phyloP scores from a whole-genome alignment of 2,888 invertebrate genomes.

The Odontomyia ornata region DNA sequence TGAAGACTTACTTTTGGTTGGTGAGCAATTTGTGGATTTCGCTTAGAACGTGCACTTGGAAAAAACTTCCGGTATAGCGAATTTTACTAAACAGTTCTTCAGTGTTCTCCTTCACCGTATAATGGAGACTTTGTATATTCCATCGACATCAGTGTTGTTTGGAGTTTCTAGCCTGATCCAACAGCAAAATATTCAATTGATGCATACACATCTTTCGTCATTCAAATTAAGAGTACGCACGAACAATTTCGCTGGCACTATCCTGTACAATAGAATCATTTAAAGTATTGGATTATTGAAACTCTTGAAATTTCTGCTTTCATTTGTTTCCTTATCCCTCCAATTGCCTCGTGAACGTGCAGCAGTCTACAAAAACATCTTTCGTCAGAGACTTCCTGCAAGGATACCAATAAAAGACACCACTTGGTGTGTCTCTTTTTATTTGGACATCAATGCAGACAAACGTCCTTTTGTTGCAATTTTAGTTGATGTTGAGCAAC shows the following conservation, averaged over 20 bases:
- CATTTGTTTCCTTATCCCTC: not conserved
- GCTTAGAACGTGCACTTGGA: not conserved
- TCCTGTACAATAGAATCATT: slow-evolving; percentile 31
- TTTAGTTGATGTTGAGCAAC: not conserved
- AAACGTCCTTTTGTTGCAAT: not conserved
- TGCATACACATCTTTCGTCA: not conserved
- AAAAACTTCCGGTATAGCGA: not conserved
- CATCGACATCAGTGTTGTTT: not conserved
- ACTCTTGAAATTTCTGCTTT: not conserved
- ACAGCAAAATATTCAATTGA: not conserved
- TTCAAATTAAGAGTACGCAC: slow-evolving; percentile 24
- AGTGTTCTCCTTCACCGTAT: slow-evolving; percentile 29
- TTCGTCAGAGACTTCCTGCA: not conserved
- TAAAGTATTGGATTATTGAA: slow-evolving; percentile 4
- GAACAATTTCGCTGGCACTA: slow-evolving; percentile 10
- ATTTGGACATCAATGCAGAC: not conserved
- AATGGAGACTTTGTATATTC: slow-evolving; percentile 38
- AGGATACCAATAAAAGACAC: not conserved
- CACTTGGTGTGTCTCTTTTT: not conserved
- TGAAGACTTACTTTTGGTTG: not conserved
- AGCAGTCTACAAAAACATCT: not conserved
- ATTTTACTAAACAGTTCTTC: not conserved
- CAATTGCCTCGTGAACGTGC: not conserved
- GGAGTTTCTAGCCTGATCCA: not conserved
- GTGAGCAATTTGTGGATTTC: too few relatives aligned